Evolutionary conservation across 2,888 invertebrate species (phyloP), one percentile per base, ranked within the genome.

Genomic region (Caenorhabditis doughertyi): DNA sequence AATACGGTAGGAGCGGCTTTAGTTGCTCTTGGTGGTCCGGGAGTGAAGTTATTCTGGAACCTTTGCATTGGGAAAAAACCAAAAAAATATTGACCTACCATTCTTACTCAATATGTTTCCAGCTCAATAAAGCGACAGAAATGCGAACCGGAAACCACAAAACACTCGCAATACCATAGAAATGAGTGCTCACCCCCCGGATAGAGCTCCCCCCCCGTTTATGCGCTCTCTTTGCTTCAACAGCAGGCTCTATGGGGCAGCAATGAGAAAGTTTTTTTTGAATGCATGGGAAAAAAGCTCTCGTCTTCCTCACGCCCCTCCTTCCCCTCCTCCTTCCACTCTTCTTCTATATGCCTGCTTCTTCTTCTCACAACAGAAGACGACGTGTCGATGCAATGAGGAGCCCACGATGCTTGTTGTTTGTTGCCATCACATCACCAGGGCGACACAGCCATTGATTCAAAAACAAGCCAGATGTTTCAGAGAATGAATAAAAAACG

Each of bases 1-100:
- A 93, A 92, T 49, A 93, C 91, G 13, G 92, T 92, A 11, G 91
- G 92, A 4, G 92, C 92, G n/a, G 91, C 85, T 18, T 81, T 70
- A 0, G 90, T 87, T 23, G 90, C 91, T 49, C 86, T 74, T 11
- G 89, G 86, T 0, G 87, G 86, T 11, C 85, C 87, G 2, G 89
- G 88, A 9, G 81, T 88, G 47, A 89, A 83, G 72, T 88, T 85
- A 47, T 88, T 85, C 89, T 89, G 77, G 55, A 85, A 79, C n/a
- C 13, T 62, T 35, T 47, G 68, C 68, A 77, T 68, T 53, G 35
- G 29, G 2, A n/a, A 47, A 47, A 47, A 49, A 21, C 32, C 27
- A 23, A 23, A 8, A n/a, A 55, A n/a, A n/a, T 18, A 27, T 7
- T 64, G 18, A 49, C 65, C 18, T 27, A 79, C 79, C 79, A 79